Evolutionary conservation across 2,888 invertebrate genomes (phyloP).

Genomic region (Eueremaeus valkanovi): DNA sequence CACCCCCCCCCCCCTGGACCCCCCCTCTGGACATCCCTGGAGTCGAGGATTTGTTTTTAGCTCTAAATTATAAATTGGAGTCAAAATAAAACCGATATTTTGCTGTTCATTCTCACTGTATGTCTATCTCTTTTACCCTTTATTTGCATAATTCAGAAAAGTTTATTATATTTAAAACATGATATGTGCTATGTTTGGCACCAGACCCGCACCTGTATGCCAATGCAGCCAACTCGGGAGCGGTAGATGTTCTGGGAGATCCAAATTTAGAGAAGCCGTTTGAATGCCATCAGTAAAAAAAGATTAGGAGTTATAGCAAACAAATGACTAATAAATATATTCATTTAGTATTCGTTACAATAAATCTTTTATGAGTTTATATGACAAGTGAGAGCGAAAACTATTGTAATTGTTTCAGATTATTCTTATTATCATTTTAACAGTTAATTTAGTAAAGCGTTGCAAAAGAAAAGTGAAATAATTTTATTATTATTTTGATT

Average conservation of each 20-base stretch:
- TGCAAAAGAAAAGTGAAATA: background rate
- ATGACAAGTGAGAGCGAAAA: background rate
- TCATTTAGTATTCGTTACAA: slow-evolving; percentile 6
- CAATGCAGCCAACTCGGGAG: background rate
- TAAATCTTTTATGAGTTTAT: background rate
- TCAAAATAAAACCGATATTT: too few relatives aligned
- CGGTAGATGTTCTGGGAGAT: background rate
- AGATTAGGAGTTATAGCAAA: background rate
- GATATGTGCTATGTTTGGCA: background rate
- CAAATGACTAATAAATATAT: background rate
- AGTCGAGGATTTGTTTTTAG: too few relatives aligned
- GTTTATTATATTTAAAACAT: too few relatives aligned
- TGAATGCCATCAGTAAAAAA: background rate
- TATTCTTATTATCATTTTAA: background rate
- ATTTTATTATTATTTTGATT: background rate
- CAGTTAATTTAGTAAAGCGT: background rate
- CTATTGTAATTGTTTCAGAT: background rate
- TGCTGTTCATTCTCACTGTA: too few relatives aligned
- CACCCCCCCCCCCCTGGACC: too few relatives aligned
- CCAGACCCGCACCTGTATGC: background rate
- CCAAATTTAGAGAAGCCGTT: background rate
- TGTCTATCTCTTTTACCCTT: too few relatives aligned
- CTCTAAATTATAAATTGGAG: too few relatives aligned
- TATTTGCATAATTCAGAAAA: too few relatives aligned
- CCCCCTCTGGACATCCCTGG: too few relatives aligned